These are phyloP conservation scores for Sitodiplosis mosellana DNA, from an alignment of 1,140 invertebrate genomes.

Conservation along the genomic window DNA sequence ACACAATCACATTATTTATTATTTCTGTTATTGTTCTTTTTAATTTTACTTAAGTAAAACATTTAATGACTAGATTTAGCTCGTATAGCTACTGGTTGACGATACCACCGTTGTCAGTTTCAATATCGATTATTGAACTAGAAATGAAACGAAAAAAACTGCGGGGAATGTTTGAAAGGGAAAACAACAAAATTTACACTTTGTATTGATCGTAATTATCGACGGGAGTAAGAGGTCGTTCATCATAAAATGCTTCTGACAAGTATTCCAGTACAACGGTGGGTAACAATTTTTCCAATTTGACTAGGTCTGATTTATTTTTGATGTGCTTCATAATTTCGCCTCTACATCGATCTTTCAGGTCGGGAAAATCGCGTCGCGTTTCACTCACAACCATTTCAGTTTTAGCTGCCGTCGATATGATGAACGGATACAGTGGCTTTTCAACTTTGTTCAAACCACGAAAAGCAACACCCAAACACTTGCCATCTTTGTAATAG, in stretches of 20 bases:
- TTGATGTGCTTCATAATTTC: slow-evolving; percentile 30
- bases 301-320: slow-evolving; percentile 23
- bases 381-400: slow-evolving; percentile 42
- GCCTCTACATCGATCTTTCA: slow-evolving; percentile 43
- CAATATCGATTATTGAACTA: too few relatives aligned
- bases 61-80: too few relatives aligned
- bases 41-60: too few relatives aligned
- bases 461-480: slow-evolving; percentile 37
- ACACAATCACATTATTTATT: too few relatives aligned
- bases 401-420: slow-evolving; percentile 57
- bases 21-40: too few relatives aligned
- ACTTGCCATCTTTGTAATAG: slow-evolving; percentile 49
- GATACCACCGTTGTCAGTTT: too few relatives aligned
- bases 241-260: slow-evolving; percentile 25
- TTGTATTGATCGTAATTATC: slow-evolving; percentile 10
- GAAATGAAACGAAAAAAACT: too few relatives aligned
- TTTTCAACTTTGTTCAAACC: slow-evolving; percentile 33
- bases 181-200: too few relatives aligned
- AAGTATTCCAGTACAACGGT: slow-evolving; percentile 28
- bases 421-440: slow-evolving; percentile 47
- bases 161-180: too few relatives aligned
- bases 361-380: slow-evolving; percentile 38
- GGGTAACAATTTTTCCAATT: slow-evolving; percentile 30
- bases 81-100: too few relatives aligned
- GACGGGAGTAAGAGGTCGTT: slow-evolving; percentile 16